Evolutionary conservation across 2,888 invertebrate genomes (phyloP).

Genomic region (Pyrocoelia pectoralis): DNA sequence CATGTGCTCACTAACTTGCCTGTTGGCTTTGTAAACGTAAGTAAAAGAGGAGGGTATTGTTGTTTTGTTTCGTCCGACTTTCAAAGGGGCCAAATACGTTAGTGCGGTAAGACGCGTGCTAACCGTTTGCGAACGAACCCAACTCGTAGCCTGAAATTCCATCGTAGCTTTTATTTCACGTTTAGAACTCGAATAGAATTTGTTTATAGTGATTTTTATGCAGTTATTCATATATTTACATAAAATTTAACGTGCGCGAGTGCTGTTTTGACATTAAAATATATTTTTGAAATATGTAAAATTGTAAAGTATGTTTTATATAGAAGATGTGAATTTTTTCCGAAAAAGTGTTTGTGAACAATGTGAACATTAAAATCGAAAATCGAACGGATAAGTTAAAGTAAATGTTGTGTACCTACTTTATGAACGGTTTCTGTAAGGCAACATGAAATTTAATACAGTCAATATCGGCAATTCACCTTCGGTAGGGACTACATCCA

Average conservation of each 20-base stretch:
- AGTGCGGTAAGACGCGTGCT: constrained; percentile 48
- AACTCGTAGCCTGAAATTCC: constrained; percentile 52
- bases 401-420: too few relatives aligned
- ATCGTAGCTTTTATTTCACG: constrained; percentile 47
- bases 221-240: too few relatives aligned
- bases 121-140: constrained; percentile 51
- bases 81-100: constrained; percentile 49
- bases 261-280: too few relatives aligned
- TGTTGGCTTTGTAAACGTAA: constrained; percentile 18
- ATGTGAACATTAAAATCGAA: too few relatives aligned
- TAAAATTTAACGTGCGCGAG: too few relatives aligned
- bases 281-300: too few relatives aligned
- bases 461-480: constrained; percentile 72
- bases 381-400: too few relatives aligned
- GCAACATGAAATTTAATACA: constrained; percentile 68
- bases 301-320: too few relatives aligned
- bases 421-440: not conserved
- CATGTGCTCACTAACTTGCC: constrained; percentile 26
- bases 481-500: constrained; percentile 72
- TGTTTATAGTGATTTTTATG: constrained; percentile 10
- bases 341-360: too few relatives aligned
- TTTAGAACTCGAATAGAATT: constrained; percentile 43
- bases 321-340: too few relatives aligned
- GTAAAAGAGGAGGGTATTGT: constrained; percentile 28
- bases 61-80: constrained; percentile 27